Evolutionary conservation across 2,888 invertebrate species (phyloP).

Genomic region (Agrilus cyanescens): DNA sequence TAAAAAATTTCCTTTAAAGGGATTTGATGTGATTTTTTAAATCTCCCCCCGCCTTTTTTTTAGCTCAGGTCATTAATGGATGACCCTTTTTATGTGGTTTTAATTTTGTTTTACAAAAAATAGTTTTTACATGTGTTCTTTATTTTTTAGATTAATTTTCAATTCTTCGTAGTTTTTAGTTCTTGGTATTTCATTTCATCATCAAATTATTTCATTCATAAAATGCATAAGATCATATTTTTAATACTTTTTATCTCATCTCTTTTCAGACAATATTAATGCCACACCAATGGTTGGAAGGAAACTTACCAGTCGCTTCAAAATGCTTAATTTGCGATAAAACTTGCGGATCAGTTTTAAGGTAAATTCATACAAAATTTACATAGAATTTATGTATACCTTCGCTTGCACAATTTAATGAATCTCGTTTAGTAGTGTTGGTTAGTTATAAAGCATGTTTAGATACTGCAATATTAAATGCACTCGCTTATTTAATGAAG

Average conservation of each 20-base stretch:
- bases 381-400: constrained; percentile 1
- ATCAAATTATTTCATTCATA: neutral
- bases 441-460: too few species aligned
- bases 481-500: too few species aligned
- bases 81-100: too few species aligned
- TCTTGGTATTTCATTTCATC: neutral
- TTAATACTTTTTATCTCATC: constrained; percentile 14
- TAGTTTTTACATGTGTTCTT: constrained; percentile 1
- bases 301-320: constrained; percentile 89
- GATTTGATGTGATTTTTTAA: too few species aligned
- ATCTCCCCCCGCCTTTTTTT: too few species aligned
- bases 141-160: too few species aligned
- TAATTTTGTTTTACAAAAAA: too few species aligned
- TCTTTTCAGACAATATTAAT: constrained; percentile 67
- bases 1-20: too few species aligned
- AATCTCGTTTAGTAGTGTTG: neutral
- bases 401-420: neutral
- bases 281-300: constrained; percentile 99
- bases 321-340: constrained; percentile 90
- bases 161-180: too few species aligned
- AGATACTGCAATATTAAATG: too few species aligned
- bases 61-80: too few species aligned
- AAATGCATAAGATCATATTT: neutral
- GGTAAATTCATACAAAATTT: constrained; percentile 38
- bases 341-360: constrained; percentile 90